Percentiles rank a stretch among this genome's conserved stretches.
Evolutionary conservation across 2,113 vertebrate genomes (phyloP).

Genomic region (Hipposideros armiger): DNA sequence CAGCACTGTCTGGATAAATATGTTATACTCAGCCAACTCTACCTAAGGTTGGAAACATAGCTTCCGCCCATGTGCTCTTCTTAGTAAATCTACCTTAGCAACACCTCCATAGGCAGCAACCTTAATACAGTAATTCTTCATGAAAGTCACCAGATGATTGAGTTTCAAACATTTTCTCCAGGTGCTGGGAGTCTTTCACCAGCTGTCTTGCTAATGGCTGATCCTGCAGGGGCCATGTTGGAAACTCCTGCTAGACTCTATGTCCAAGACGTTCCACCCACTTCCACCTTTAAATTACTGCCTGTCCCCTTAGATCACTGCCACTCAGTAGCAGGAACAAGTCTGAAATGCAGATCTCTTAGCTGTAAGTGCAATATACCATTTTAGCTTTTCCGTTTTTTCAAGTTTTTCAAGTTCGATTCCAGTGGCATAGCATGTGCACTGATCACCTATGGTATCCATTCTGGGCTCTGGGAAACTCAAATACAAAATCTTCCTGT

Average conservation of each 20-base stretch:
- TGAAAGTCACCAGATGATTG: constrained; percentile 95
- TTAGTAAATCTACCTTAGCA: constrained; percentile 94
- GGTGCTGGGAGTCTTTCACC: constrained; percentile 94
- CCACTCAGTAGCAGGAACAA: background rate
- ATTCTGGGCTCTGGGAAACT: background rate
- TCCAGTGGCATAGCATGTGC: background rate
- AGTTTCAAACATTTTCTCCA: constrained; percentile 96
- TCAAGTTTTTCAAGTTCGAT: background rate
- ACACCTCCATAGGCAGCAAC: constrained; percentile 94
- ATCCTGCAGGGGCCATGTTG: constrained; percentile 97
- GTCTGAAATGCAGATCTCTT: background rate
- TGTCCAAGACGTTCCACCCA: constrained; percentile 99
- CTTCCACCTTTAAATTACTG: constrained; percentile 99
- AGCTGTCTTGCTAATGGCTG: constrained; percentile 97
- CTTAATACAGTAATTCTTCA: constrained; percentile 93
- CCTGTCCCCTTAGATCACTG: constrained; percentile 84
- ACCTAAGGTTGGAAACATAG: background rate
- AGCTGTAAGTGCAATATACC: background rate
- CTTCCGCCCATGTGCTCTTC: constrained; percentile 72
- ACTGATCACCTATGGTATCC: background rate
- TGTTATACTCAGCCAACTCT: background rate
- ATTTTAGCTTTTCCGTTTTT: background rate
- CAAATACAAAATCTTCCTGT: background rate
- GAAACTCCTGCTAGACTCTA: constrained; percentile 99
- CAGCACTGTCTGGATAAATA: background rate